phyloP scores from a whole-genome alignment of 2,113 vertebrate species.

The Platichthys flesus region DNA sequence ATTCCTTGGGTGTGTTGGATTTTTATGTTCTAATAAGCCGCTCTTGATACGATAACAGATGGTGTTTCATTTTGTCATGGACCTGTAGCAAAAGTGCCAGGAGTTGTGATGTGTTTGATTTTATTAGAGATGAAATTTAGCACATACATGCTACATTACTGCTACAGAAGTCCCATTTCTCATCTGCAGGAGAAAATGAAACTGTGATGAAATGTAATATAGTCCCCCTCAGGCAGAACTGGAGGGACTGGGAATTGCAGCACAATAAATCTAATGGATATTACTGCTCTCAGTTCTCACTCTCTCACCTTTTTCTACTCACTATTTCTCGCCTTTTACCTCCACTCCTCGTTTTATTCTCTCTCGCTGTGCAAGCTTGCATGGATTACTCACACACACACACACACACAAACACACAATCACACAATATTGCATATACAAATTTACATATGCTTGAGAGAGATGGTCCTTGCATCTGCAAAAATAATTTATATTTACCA shows the following conservation, averaged over 20 bases:
- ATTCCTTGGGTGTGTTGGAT: constrained; percentile 69
- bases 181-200: constrained; percentile 99
- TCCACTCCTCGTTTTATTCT: constrained; percentile 49
- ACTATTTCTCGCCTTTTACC: constrained; percentile 70
- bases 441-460: constrained; percentile 89
- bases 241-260: constrained; percentile 96
- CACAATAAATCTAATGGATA: constrained; percentile 99
- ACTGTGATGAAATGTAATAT: constrained; percentile 99
- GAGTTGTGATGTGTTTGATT: constrained; percentile 98
- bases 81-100: constrained; percentile 90
- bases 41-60: constrained; percentile 93
- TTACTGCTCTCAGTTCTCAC: constrained; percentile 87
- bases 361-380: constrained; percentile 50
- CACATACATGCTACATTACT: constrained; percentile 98
- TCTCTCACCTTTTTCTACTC: constrained; percentile 55
- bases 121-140: constrained; percentile 99
- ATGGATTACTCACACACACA: constrained; percentile 36
- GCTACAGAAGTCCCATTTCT: constrained; percentile 96
- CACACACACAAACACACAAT: constrained; percentile 7
- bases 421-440: constrained; percentile 83
- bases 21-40: constrained; percentile 93
- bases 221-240: constrained; percentile 97
- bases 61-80: constrained; percentile 93
- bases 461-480: constrained; percentile 84
- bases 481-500: constrained; percentile 86